phyloP scores from a whole-genome alignment of 2,797 vertebrate genomes.

The Podargus strigoides region DNA sequence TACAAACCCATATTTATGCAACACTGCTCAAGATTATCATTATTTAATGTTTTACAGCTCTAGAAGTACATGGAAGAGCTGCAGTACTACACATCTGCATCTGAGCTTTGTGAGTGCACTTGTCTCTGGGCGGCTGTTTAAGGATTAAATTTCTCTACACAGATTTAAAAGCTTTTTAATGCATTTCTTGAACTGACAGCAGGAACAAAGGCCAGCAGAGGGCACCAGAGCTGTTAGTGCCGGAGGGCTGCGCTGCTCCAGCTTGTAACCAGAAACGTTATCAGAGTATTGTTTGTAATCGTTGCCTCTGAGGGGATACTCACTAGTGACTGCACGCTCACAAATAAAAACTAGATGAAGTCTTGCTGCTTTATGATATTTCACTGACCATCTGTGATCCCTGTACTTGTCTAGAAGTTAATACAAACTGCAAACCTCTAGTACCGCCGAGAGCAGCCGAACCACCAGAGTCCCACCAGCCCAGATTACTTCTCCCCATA shows the following conservation, averaged over 20 bases:
- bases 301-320: rapidly evolving
- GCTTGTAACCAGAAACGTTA: rapidly evolving
- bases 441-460: background rate
- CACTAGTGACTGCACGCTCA: background rate
- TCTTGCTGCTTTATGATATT: rapidly evolving
- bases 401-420: background rate
- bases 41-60: background rate
- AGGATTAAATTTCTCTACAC: background rate
- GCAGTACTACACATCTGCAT: rapidly evolving
- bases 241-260: background rate
- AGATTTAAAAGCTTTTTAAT: background rate
- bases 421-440: background rate
- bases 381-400: background rate
- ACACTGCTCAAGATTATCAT: rapidly evolving
- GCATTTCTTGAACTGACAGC: background rate
- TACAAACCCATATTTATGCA: rapidly evolving
- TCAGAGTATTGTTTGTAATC: rapidly evolving
- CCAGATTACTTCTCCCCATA: background rate
- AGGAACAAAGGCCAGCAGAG: conserved; percentile 20
- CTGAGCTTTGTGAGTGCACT: rapidly evolving
- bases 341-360: rapidly evolving
- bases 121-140: rapidly evolving
- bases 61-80: background rate
- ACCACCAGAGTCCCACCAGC: background rate
- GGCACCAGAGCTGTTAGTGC: conserved; percentile 10